Conservation (phyloP, 1,140 invertebrate genomes). For the Drosophila parvula region DNA sequence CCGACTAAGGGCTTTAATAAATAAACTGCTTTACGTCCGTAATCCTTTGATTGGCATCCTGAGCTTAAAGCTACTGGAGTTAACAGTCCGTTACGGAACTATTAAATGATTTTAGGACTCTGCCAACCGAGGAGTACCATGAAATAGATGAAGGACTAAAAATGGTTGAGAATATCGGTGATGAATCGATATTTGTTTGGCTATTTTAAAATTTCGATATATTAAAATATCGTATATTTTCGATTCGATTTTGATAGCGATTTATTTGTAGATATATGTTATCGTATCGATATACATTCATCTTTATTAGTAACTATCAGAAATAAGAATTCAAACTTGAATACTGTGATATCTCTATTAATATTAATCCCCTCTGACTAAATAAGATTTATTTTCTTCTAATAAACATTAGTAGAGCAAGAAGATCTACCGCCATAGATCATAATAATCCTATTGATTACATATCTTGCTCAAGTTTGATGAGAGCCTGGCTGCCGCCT, state of each 20-base stretch:
- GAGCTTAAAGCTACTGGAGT: conserved; percentile 1
- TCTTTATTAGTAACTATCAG: no score
- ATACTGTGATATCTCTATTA: background rate
- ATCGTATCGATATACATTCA: no score
- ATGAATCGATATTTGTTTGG: no score
- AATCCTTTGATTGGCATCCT: conserved; percentile 41
- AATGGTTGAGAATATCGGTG: no score
- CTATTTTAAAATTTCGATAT: no score
- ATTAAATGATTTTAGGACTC: conserved; percentile 9
- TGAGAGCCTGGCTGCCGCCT: no score
- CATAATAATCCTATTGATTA: conserved; percentile 4
- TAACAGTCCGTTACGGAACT: conserved; percentile 33
- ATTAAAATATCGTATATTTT: no score
- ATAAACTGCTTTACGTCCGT: conserved; percentile 39
- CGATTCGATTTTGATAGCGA: no score
- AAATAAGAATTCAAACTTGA: background rate
- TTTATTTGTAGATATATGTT: no score
- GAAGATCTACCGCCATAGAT: background rate
- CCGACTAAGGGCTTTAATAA: conserved; percentile 20
- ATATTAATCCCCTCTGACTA: background rate
- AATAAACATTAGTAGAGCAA: background rate
- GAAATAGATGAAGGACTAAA: background rate
- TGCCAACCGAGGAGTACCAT: background rate
- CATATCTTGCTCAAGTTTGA: conserved; percentile 1
- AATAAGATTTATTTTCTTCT: background rate